Evolutionary conservation across 2,113 vertebrate genomes (phyloP).

Genomic region (Carassius gibelio): DNA sequence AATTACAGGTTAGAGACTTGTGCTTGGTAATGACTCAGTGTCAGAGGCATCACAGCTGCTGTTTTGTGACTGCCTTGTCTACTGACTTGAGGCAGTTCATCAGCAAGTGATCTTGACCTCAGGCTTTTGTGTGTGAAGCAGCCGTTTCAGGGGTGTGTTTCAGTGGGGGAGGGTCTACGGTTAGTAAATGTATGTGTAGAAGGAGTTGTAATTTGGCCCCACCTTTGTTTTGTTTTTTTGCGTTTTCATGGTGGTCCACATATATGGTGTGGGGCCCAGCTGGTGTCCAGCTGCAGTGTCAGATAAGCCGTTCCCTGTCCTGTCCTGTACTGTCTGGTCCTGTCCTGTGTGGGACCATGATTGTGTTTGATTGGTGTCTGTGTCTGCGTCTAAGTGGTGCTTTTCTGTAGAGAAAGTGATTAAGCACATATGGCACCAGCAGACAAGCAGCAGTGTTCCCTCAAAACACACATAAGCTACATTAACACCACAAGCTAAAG

Average conservation of each 20-base stretch:
- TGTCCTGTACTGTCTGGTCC: background rate
- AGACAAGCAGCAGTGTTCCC: background rate
- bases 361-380: slow-evolving; percentile 24
- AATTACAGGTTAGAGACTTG: slow-evolving; percentile 24
- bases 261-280: slow-evolving; percentile 9
- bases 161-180: background rate
- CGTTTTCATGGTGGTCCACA: background rate
- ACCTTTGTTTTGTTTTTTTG: background rate
- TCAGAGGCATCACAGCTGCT: slow-evolving; percentile 25
- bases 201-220: slow-evolving; percentile 1
- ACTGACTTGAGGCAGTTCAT: slow-evolving; percentile 31
- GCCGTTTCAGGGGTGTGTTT: slow-evolving; percentile 3
- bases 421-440: slow-evolving; percentile 7
- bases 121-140: background rate
- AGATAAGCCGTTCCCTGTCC: slow-evolving; percentile 17
- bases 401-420: slow-evolving; percentile 19
- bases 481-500: background rate
- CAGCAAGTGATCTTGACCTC: slow-evolving; percentile 43
- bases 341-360: background rate
- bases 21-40: slow-evolving; percentile 17
- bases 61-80: slow-evolving; percentile 6
- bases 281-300: slow-evolving; percentile 36
- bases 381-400: background rate
- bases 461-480: background rate
- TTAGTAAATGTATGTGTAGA: slow-evolving; percentile 11